Evolutionary conservation across 2,797 vertebrate species (phyloP).

Genomic region (Lagothrix lagotricha): DNA sequence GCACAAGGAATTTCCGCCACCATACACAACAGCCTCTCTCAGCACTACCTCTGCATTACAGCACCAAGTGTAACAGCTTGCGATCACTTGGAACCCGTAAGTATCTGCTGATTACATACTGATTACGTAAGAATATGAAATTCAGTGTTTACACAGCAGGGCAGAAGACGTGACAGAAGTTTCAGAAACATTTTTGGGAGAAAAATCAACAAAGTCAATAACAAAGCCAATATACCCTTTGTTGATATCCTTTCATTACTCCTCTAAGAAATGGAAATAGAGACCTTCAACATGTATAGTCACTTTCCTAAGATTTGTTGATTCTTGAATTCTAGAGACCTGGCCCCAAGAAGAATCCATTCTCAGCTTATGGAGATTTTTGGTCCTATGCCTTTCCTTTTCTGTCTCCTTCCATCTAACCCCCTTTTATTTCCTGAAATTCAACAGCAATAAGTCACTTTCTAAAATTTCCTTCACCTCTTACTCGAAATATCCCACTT

Average conservation of each 20-base stretch:
- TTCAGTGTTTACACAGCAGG: neutral
- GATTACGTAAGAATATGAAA: conserved; percentile 47
- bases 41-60: neutral
- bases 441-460: neutral
- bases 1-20: neutral
- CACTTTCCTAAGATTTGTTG: neutral
- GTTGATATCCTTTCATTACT: neutral
- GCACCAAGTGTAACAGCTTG: neutral
- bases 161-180: neutral
- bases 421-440: conserved; percentile 24
- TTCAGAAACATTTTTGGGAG: conserved; percentile 17
- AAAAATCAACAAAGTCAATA: conserved; percentile 40
- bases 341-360: neutral
- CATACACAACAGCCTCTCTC: neutral
- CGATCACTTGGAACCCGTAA: neutral
- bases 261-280: neutral
- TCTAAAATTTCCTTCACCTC: neutral
- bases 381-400: neutral
- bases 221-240: neutral
- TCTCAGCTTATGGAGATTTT: neutral
- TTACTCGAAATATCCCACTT: neutral
- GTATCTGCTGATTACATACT: neutral
- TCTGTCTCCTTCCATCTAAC: neutral
- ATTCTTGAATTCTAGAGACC: neutral
- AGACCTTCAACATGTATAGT: neutral